Conservation (phyloP, 2,888 invertebrate genomes). For the Agrotis exclamationis region DNA sequence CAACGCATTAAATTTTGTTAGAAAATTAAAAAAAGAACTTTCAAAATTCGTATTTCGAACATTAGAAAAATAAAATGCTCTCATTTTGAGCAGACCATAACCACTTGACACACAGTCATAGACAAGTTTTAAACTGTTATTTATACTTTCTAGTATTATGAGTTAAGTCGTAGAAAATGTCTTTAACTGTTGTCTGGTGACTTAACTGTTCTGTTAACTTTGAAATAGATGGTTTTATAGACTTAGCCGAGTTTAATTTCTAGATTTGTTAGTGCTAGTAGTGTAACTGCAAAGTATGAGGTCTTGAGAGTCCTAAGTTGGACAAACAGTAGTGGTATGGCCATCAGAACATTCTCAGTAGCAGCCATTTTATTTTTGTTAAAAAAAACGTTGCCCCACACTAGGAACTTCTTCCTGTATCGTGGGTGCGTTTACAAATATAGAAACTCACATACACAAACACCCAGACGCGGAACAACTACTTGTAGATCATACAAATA, state of each 20-base stretch:
- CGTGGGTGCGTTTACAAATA: too few relatives aligned
- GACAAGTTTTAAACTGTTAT: slow-evolving; percentile 58
- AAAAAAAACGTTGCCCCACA: too few relatives aligned
- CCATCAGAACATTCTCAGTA: too few relatives aligned
- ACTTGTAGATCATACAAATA: too few relatives aligned
- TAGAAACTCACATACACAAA: too few relatives aligned
- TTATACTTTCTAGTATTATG: slow-evolving; percentile 57
- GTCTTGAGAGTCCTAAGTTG: too few relatives aligned
- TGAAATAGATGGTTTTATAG: slow-evolving; percentile 20
- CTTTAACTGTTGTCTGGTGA: slow-evolving; percentile 45
- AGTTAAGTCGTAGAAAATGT: slow-evolving; percentile 43
- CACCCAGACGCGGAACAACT: too few relatives aligned
- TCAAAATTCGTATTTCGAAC: slow-evolving; percentile 29
- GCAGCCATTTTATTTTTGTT: too few relatives aligned
- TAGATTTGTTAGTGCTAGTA: slow-evolving; percentile 16
- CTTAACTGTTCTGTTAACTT: slow-evolving; percentile 33
- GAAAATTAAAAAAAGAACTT: neutral
- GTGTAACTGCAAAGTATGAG: too few relatives aligned
- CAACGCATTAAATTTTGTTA: too few relatives aligned
- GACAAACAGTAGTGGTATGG: too few relatives aligned
- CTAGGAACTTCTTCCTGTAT: too few relatives aligned
- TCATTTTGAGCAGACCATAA: slow-evolving; percentile 52
- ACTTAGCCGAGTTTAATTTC: slow-evolving; percentile 21
- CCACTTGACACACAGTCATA: slow-evolving; percentile 66
- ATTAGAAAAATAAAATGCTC: slow-evolving; percentile 34